These are phyloP conservation scores for Spodoptera frugiperda DNA, from an alignment of 1,140 invertebrate species.

Conservation along the genomic window DNA sequence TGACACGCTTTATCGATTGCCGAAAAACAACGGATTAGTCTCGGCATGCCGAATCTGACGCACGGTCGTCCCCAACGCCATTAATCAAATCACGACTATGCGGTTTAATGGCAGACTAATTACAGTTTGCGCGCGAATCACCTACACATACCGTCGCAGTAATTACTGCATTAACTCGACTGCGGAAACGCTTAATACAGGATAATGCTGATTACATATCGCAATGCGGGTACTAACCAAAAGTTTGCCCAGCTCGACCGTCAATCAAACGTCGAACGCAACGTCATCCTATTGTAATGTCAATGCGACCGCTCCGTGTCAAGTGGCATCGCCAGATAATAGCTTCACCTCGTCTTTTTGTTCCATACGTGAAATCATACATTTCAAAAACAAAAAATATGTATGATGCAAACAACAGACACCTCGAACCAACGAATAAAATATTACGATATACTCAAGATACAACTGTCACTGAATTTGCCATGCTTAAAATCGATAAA, in stretches of 20 bases:
- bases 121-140: slow-evolving; percentile 71
- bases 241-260: slow-evolving; percentile 55
- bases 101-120: slow-evolving; percentile 77
- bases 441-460: too few relatives aligned
- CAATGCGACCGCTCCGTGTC: slow-evolving; percentile 35
- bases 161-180: slow-evolving; percentile 66
- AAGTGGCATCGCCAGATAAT: slow-evolving; percentile 18
- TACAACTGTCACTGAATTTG: too few relatives aligned
- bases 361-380: too few relatives aligned
- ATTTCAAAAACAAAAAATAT: too few relatives aligned
- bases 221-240: slow-evolving; percentile 55
- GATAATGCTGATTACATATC: slow-evolving; percentile 64
- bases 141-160: slow-evolving; percentile 63
- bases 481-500: too few relatives aligned
- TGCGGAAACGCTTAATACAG: slow-evolving; percentile 64
- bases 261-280: slow-evolving; percentile 56
- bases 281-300: slow-evolving; percentile 51
- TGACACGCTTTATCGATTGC: slow-evolving; percentile 55
- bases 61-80: slow-evolving; percentile 58
- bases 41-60: slow-evolving; percentile 54
- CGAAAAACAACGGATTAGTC: slow-evolving; percentile 58
- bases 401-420: too few relatives aligned
- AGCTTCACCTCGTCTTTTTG: neutral
- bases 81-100: slow-evolving; percentile 78
- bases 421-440: too few relatives aligned